A percentile compares a stretch with the other conserved stretches of the same genome.
These are phyloP conservation scores for Dendrolimus houi DNA, from an alignment of 2,888 invertebrate species.

Conservation along the genomic window DNA sequence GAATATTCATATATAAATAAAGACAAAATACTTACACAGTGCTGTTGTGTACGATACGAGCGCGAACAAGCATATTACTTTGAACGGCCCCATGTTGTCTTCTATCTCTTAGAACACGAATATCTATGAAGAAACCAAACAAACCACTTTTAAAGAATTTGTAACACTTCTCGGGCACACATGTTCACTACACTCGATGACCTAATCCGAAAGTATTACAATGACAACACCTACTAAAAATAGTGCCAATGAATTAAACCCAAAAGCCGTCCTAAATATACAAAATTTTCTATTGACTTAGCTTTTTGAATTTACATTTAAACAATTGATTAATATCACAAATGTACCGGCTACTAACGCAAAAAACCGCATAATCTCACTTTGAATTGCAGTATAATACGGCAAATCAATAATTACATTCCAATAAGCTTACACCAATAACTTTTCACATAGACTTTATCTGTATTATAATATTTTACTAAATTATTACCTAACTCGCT, in stretches of 20 bases:
- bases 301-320: too few species aligned
- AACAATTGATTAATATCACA: conserved; percentile 17
- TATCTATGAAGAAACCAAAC: conserved; percentile 66
- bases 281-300: too few species aligned
- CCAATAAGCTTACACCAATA: conserved; percentile 14
- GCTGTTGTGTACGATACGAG: conserved; percentile 53
- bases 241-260: conserved; percentile 67
- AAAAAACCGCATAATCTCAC: conserved; percentile 47
- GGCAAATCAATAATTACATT: conserved; percentile 61
- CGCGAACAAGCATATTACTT: conserved; percentile 53
- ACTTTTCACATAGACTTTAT: conserved; percentile 6
- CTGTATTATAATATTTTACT: conserved; percentile 5
- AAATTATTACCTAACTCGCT: conserved; percentile 59
- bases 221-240: conserved; percentile 79
- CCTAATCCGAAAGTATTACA: conserved; percentile 64
- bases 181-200: conserved; percentile 69
- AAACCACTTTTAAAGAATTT: conserved; percentile 45
- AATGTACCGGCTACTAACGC: conserved; percentile 30
- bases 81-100: conserved; percentile 58
- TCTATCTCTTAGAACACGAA: conserved; percentile 51
- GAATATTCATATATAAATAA: neutral
- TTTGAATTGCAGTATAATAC: conserved; percentile 43
- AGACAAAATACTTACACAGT: conserved; percentile 47
- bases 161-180: conserved; percentile 62
- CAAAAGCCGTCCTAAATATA: conserved; percentile 24